phyloP scores from a whole-genome alignment of 2,888 invertebrate species.

The Polylopha cassiicola region DNA sequence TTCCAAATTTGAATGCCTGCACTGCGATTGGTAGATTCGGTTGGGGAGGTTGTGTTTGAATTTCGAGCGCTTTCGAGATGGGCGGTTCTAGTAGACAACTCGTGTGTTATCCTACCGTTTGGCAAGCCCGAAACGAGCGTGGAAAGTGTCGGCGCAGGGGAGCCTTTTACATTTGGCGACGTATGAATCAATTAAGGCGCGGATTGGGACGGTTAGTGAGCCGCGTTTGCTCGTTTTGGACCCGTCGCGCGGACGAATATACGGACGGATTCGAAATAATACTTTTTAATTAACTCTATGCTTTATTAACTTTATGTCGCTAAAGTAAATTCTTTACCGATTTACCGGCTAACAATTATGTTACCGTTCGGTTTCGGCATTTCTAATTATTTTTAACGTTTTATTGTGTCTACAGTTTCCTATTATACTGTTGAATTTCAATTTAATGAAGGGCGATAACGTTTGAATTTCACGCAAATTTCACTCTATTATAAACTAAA shows the following conservation, averaged over 20 bases:
- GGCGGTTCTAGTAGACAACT: conserved; percentile 59
- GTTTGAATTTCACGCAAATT: conserved; percentile 71
- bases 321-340: conserved; percentile 55
- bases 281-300: conserved; percentile 75
- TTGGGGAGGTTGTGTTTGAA: conserved; percentile 60
- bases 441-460: conserved; percentile 66
- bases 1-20: conserved; percentile 51
- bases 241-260: conserved; percentile 38
- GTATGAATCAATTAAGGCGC: conserved; percentile 67
- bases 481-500: conserved; percentile 68
- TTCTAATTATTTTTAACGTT: conserved; percentile 50
- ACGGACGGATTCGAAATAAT: conserved; percentile 42
- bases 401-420: conserved; percentile 49
- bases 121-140: conserved; percentile 52
- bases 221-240: conserved; percentile 53
- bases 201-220: conserved; percentile 53
- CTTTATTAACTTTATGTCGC: conserved; percentile 74
- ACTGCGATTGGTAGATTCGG: conserved; percentile 48
- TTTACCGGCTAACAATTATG: conserved; percentile 48
- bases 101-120: conserved; percentile 65
- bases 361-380: conserved; percentile 35
- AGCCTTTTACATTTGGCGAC: conserved; percentile 58
- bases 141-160: conserved; percentile 36
- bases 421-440: conserved; percentile 50
- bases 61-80: conserved; percentile 63